A percentile compares a stretch with the other conserved stretches of the same genome.
Conservation (phyloP, 2,888 invertebrate species). For the Amphiduros pacificus region DNA sequence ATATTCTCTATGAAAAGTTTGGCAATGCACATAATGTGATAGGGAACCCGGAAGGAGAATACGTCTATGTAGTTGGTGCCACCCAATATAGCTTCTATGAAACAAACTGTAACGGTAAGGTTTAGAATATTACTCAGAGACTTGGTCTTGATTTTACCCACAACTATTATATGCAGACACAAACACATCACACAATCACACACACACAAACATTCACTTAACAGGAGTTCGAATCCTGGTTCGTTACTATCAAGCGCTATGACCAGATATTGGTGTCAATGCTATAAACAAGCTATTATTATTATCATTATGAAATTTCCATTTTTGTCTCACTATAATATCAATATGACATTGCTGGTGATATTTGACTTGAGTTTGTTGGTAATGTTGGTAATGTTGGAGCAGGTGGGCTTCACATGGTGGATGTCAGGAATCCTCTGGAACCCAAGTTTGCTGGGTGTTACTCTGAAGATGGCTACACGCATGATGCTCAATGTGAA, state of each 20-base stretch:
- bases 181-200: no score
- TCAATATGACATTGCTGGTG: not conserved
- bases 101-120: no score
- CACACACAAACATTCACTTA: no score
- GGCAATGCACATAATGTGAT: constrained; percentile 17
- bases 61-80: constrained; percentile 13
- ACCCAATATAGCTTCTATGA: no score
- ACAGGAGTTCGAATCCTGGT: no score
- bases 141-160: no score
- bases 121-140: no score
- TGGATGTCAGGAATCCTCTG: constrained; percentile 8
- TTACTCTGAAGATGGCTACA: constrained; percentile 2
- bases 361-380: no score
- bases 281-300: no score
- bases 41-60: not conserved
- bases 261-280: no score
- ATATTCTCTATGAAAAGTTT: not conserved
- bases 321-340: not conserved
- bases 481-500: constrained; percentile 8
- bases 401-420: constrained; percentile 15
- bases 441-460: constrained; percentile 12
- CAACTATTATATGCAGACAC: no score
- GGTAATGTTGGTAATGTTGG: not conserved
- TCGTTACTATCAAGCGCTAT: no score
- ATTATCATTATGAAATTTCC: not conserved